Percentiles rank a stretch among this genome's conserved stretches.
Evolutionary conservation across 2,113 vertebrate genomes (phyloP).

Genomic region (Phyllostomus discolor): DNA sequence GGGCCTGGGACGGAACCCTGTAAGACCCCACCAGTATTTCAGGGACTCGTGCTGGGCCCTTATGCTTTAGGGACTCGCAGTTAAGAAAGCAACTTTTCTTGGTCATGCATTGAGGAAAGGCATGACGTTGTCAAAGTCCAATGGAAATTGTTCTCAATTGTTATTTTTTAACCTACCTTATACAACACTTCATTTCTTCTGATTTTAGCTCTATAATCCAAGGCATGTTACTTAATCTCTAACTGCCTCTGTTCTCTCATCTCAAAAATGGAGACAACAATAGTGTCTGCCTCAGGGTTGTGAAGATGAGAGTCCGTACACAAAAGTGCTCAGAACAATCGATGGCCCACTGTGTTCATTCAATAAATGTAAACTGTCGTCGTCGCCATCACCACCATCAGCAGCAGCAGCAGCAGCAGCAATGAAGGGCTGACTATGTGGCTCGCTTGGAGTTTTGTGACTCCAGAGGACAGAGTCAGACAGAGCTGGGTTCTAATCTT

Average conservation of each 20-base stretch:
- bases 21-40: neutral
- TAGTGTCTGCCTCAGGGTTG: neutral
- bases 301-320: neutral
- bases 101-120: neutral
- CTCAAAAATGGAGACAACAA: neutral
- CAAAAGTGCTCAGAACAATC: neutral
- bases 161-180: neutral
- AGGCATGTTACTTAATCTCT: neutral
- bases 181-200: neutral
- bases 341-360: neutral
- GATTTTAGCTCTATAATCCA: neutral
- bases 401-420: neutral
- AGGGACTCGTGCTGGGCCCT: neutral
- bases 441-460: neutral
- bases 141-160: neutral
- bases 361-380: neutral
- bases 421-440: neutral
- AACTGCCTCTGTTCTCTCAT: neutral
- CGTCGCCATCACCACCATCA: neutral
- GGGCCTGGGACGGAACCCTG: neutral
- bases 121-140: conserved; percentile 9
- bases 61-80: neutral
- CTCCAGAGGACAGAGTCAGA: neutral
- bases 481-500: neutral
- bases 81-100: neutral